These are phyloP conservation scores for Oenanthe melanoleuca DNA, from an alignment of 2,113 vertebrate genomes.

Conservation along the genomic window DNA sequence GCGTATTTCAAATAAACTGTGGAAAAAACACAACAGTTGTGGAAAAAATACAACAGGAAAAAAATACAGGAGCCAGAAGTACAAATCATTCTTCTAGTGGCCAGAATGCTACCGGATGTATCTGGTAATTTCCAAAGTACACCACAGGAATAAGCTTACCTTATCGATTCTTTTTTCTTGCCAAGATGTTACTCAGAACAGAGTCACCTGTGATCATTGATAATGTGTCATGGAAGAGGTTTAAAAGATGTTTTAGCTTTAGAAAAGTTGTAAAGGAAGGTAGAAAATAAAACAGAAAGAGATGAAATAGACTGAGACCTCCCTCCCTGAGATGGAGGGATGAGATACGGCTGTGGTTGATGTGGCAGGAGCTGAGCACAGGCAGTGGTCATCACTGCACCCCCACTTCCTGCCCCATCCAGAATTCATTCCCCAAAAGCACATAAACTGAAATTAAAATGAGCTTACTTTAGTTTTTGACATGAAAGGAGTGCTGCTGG, in stretches of 20 bases:
- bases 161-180: not conserved
- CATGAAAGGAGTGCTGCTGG: not conserved
- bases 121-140: not conserved
- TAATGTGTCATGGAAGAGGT: not conserved
- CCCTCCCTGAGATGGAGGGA: not conserved
- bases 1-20: not conserved
- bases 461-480: not conserved
- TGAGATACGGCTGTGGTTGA: slow-evolving; percentile 26
- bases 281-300: not conserved
- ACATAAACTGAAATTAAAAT: not conserved
- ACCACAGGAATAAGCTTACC: not conserved
- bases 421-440: not conserved
- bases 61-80: not conserved
- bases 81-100: accelerated
- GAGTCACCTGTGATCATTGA: not conserved
- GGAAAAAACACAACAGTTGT: not conserved
- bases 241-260: not conserved
- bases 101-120: not conserved
- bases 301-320: not conserved
- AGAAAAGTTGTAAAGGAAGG: not conserved
- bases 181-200: not conserved
- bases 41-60: not conserved
- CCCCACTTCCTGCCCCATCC: not conserved
- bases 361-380: not conserved
- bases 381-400: not conserved